phyloP scores from a whole-genome alignment of 2,113 vertebrate species.

The Alligator sinensis region DNA sequence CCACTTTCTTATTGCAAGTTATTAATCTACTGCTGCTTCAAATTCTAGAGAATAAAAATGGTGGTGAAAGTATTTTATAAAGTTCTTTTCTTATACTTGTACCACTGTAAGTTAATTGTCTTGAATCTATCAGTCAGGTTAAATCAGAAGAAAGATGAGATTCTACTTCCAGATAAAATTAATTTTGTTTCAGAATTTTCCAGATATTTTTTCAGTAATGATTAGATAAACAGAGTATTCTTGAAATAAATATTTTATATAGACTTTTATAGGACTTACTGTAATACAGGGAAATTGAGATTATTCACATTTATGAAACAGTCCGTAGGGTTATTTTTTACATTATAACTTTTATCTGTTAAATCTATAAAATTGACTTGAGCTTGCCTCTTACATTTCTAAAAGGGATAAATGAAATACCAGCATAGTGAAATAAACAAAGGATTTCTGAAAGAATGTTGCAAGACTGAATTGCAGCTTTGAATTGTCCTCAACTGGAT shows the following conservation, averaged over 20 bases:
- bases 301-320: neutral
- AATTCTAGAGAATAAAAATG: neutral
- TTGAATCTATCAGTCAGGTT: neutral
- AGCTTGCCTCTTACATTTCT: neutral
- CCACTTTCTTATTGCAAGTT: neutral
- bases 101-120: neutral
- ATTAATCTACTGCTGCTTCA: neutral
- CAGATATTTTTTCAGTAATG: neutral
- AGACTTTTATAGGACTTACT: neutral
- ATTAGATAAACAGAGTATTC: neutral
- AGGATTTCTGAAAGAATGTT: neutral
- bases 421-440: neutral
- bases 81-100: neutral
- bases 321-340: neutral
- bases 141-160: neutral
- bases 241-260: neutral
- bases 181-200: neutral
- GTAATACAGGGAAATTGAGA: neutral
- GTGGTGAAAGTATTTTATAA: neutral
- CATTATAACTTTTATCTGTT: neutral
- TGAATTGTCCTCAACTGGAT: neutral
- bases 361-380: neutral
- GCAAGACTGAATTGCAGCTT: neutral
- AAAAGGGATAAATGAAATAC: neutral
- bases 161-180: neutral